phyloP scores from a whole-genome alignment of 2,797 vertebrate genomes.

The Coracias cyanogaster region DNA sequence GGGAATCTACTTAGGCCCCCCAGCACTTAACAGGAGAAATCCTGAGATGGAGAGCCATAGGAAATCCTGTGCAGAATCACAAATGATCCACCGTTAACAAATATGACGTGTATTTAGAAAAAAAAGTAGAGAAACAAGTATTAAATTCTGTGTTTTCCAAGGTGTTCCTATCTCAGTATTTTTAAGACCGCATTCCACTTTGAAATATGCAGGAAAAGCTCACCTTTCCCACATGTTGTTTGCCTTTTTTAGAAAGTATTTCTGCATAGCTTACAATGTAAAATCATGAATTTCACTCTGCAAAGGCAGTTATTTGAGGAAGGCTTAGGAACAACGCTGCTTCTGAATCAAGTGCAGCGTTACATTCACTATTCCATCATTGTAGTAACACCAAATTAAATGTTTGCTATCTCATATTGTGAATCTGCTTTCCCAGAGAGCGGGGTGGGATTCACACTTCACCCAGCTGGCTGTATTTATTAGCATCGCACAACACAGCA shows the following conservation, averaged over 20 bases:
- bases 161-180: neutral
- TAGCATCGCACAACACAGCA: neutral
- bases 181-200: neutral
- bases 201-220: neutral
- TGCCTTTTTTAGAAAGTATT: neutral
- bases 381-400: slow-evolving; percentile 6
- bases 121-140: neutral
- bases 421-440: neutral
- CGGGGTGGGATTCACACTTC: neutral
- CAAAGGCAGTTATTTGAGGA: neutral
- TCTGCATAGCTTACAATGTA: neutral
- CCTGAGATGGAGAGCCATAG: neutral
- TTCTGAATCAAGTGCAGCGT: neutral
- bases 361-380: neutral
- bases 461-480: neutral
- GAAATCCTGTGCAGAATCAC: neutral
- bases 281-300: neutral
- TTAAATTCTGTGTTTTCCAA: neutral
- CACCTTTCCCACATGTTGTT: neutral
- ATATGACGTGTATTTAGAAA: neutral
- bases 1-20: neutral
- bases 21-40: neutral
- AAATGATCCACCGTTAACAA: neutral
- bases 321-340: neutral
- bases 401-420: neutral